Conservation (phyloP, 2,888 invertebrate species). For the Eristalinus sepulchralis region DNA sequence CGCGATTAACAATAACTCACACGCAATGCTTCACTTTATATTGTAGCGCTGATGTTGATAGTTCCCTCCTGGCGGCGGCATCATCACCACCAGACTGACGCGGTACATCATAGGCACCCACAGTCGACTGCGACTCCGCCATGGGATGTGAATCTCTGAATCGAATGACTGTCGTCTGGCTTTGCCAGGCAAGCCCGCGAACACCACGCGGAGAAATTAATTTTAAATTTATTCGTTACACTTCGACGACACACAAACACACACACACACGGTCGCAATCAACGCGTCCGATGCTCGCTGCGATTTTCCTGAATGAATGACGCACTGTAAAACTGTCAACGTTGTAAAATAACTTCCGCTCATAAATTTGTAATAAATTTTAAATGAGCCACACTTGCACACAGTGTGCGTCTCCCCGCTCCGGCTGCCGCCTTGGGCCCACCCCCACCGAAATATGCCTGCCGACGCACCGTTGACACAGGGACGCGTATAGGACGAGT, state of each 20-base stretch:
- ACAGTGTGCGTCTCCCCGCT: background rate
- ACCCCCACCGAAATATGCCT: slow-evolving; percentile 27
- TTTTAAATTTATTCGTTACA: slow-evolving; percentile 63
- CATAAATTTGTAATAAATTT: slow-evolving; percentile 70
- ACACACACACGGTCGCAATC: background rate
- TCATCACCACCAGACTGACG: slow-evolving; percentile 18
- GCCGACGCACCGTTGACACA: background rate
- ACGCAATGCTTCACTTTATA: slow-evolving; percentile 70
- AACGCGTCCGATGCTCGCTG: slow-evolving; percentile 25
- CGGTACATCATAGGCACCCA: slow-evolving; percentile 42
- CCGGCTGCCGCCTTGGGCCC: no score
- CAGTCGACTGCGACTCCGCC: background rate
- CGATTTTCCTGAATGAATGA: slow-evolving; percentile 61
- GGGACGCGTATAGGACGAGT: background rate
- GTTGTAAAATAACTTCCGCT: slow-evolving; percentile 71
- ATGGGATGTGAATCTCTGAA: slow-evolving; percentile 54
- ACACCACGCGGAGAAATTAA: slow-evolving; percentile 58
- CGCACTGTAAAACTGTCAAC: slow-evolving; percentile 71
- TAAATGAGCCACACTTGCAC: slow-evolving; percentile 66
- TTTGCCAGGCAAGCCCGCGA: slow-evolving; percentile 20
- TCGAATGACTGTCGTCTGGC: slow-evolving; percentile 51
- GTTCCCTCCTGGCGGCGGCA: slow-evolving; percentile 22
- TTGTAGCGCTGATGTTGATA: slow-evolving; percentile 64
- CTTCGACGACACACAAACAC: background rate
- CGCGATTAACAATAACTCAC: slow-evolving; percentile 70